Evolutionary conservation across 30 jellyfish, hydroid and myxozoan species (phyloP), one percentile per base, ranked within the genome.

Genomic region (Turritopsis rubra): DNA sequence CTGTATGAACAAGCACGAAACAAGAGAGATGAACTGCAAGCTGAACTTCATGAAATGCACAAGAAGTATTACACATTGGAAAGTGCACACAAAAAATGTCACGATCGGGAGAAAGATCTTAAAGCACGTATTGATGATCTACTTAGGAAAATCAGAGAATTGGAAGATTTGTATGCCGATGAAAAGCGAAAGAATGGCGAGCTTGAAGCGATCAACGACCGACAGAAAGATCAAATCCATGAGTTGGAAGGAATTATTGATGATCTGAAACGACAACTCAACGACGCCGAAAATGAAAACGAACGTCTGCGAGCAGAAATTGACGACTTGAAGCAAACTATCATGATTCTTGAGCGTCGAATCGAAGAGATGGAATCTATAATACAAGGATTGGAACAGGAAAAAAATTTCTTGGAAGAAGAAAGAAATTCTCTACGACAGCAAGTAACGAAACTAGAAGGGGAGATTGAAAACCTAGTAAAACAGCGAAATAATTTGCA

Each of bases 1-100:
- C 95, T 92, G 7, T 86, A 80, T 65, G 99, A 88, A 28, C 90
- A 92, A n/a, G 96, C 97, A 20, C 81, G 91, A 70, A 77, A 87
- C 73, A 86, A 86, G 65, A 74, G 89, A 21, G 97, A 93, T 41
- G 95, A 93, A 79, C 80, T 93, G 83, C 99, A 93, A 66, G 89
- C 86, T 0, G 96, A 89, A 28, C 84, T 88, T 73, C 79, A 85
- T 82, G 88, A 87, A 0, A 83, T 93, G 73, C 96, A 88, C 53
- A 93, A 93, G 91, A 93, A 93, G 80, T 89, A 71, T 66, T 92
- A 85, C 30, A 84, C 99, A 26, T 84, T 93, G 73, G 99, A 93
- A 75, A 89, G 95, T 21, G 87, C 96, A 26, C 84, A 89, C 91
- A 86, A 82, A 89, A 93, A 93, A 89, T 78, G 89, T 54, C 86